Base-by-base conservation (phyloP, 2,113 vertebrate genomes). In the Telmatochromis brachygnathus region DNA sequence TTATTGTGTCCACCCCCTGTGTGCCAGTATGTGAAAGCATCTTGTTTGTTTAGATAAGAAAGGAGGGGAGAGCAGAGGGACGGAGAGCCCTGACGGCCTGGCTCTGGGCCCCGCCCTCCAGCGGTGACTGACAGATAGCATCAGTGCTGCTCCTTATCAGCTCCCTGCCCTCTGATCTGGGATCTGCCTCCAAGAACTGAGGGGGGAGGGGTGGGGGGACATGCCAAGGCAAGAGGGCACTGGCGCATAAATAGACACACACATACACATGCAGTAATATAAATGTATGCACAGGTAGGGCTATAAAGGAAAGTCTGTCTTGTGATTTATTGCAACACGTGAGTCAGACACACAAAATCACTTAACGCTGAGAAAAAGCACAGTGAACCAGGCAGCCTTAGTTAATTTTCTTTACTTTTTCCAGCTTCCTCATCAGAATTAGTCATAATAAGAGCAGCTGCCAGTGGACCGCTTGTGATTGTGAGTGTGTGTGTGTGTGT, bases 61-160 rank as follows among this genome's bases (percentile, higher is more conserved):
- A 90, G 91, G 87, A 87, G 89, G 81, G 83, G 82, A 84, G 89
- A 90, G 91, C 79, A 56, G 15, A 88, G 91, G 86, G 93, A 91
- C 86, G 26, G 70, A 65, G 90, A 85, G 89, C 85, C 84, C 88
- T 94, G 94, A 93, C 91, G 92, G 87, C 80, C 56, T 85, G 91
- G 87, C 87, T 89, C 82, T 49, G 82, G 88, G 94, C 87, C 90
- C 91, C 94, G 84, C 93, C 94, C 94, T 95, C 90, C 79, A 88
- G 92, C 94, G 91, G 83, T 95, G 95, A 96, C 91, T 94, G 96
- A 95, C 94, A 95, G 96, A 96, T 97, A 96, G 88, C 94, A 97
- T 96, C 96, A 94, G 91, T 89, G n/a, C 91, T 68, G 80, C 87
- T 92, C 86, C 91, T 96, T 96, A 96, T 96, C 96, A 92, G 88